These are phyloP conservation scores for Cotesia congregata DNA, from an alignment of 2,888 invertebrate species.

Conservation along the genomic window DNA sequence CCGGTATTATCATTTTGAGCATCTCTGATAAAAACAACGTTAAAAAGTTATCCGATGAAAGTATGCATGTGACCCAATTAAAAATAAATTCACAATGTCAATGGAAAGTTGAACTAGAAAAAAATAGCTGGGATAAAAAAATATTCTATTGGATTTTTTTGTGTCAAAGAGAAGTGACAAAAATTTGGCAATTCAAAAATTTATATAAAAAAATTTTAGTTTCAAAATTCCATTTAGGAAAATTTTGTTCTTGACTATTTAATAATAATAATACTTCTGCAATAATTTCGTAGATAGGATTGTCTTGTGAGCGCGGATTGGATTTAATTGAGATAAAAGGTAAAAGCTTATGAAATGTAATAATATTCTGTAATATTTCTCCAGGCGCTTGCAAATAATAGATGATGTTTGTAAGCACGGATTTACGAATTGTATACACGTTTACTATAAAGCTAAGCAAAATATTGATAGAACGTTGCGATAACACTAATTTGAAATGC, in stretches of 20 bases:
- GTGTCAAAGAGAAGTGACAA: too few species aligned
- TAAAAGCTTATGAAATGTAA: neutral
- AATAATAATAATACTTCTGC: too few species aligned
- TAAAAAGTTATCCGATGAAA: neutral
- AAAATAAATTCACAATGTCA: neutral
- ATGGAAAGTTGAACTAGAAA: neutral
- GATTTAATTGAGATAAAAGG: neutral
- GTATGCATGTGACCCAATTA: neutral
- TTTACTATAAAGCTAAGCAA: neutral
- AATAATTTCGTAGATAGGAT: too few species aligned
- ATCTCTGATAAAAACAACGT: neutral
- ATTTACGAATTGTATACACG: neutral
- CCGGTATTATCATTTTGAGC: neutral
- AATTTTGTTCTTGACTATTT: too few species aligned
- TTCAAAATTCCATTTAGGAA: too few species aligned
- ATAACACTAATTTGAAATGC: slow-evolving; percentile 14
- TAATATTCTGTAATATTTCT: neutral
- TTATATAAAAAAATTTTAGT: too few species aligned
- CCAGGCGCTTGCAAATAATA: neutral
- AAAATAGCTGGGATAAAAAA: too few species aligned
- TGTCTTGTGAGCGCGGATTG: neutral
- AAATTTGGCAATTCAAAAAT: too few species aligned
- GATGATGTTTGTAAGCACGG: slow-evolving; percentile 3
- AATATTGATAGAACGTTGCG: neutral
- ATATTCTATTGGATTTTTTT: too few species aligned